Evolutionary conservation across 2,113 vertebrate genomes (phyloP).

Genomic region (Heliornis fulica): DNA sequence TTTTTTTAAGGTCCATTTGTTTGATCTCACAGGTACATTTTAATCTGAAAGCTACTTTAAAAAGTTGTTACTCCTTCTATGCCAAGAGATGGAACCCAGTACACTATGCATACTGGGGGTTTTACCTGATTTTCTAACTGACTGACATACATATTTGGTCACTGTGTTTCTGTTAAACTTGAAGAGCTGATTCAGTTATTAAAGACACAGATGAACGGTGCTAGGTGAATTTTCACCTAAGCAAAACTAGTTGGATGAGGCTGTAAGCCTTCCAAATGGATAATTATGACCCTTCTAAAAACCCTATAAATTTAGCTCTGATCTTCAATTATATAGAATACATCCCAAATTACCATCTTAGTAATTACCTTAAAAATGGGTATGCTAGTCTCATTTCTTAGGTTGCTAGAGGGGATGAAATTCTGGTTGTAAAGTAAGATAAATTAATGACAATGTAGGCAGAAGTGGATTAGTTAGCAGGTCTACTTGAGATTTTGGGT

Average conservation of each 20-base stretch:
- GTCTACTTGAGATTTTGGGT: neutral
- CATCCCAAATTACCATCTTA: neutral
- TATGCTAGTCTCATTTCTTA: neutral
- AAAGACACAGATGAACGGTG: neutral
- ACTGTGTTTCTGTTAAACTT: neutral
- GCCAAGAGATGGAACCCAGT: neutral
- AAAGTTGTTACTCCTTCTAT: neutral
- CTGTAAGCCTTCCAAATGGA: neutral
- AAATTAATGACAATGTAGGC: neutral
- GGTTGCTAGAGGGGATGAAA: neutral
- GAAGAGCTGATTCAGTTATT: neutral
- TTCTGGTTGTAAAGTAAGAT: neutral
- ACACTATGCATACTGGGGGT: neutral
- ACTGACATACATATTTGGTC: neutral
- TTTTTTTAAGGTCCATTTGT: neutral
- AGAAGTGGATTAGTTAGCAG: neutral
- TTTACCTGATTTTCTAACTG: neutral
- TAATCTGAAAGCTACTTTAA: neutral
- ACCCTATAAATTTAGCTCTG: neutral
- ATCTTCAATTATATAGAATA: neutral
- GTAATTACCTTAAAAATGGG: neutral
- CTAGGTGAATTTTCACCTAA: neutral
- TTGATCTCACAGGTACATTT: neutral
- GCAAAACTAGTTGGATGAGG: neutral
- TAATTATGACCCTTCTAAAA: neutral